Base-by-base conservation (phyloP, 2,113 vertebrate species). In the Embiotoca jacksoni region DNA sequence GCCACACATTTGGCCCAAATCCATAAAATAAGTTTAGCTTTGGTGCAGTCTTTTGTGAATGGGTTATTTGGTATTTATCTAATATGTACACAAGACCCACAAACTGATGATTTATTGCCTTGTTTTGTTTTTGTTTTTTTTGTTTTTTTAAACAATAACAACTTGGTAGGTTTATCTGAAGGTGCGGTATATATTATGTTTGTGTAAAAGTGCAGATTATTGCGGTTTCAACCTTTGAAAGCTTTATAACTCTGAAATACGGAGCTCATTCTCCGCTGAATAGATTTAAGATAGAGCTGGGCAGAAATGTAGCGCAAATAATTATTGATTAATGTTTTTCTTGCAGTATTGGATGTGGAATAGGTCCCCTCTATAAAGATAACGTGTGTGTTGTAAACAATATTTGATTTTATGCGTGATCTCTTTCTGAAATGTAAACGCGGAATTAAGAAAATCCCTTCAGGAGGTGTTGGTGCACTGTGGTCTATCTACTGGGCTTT, bases 51-150 rank as follows among this genome's bases (percentile, higher is more conserved):
- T 61, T 64, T 78, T 71, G 33, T 75, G 72, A 56, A 81, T 77
- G 62, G 60, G 67, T 70, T 75, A 62, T 69, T 78, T 89, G 61
- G 78, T 80, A 62, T 80, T 55, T 68, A 82, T 75, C 53, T 72
- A 62, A 72, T 59, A 71, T 62, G 36, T 44, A 69, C 71, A 47
- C 33, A 73, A 3, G 4, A 76, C 54, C 46, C 37, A 35, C 52
- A 61, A 54, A 49, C 57, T 41, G 61, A 78, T 80, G 55, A 83
- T 78, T 72, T 47, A 54, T 57, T 16, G 58, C 68, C 53, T 13
- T 3, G 10, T 23, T 49, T 8, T 72, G 75, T 56, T 71, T 68
- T 54, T 3, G 31, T 49, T 8, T 41, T 67, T 72, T 72, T 70
- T 67, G 66, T 72, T 78, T 56, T 71, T 68, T 54, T 3, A 77